A percentile compares a stretch with the other conserved stretches of the same genome.
Evolutionary conservation across 2,888 invertebrate species (phyloP).

Genomic region (Hofmannophila pseudospretella): DNA sequence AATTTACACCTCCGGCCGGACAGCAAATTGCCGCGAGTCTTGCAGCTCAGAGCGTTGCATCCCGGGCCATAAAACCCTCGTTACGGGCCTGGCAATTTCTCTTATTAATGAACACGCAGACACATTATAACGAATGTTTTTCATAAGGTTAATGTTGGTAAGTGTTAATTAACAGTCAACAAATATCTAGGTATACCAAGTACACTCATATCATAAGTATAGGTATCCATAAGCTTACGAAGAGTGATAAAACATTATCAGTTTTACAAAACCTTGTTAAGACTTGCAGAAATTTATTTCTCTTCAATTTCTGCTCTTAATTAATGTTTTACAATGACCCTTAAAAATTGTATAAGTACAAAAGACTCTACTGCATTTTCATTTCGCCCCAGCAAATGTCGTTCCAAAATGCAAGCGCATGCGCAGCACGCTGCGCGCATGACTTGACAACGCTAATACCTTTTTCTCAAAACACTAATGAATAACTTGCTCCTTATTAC

Average conservation of each 20-base stretch:
- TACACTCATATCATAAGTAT: too few species aligned
- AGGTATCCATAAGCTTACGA: too few species aligned
- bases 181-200: too few species aligned
- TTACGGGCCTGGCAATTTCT: slow-evolving; percentile 47
- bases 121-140: slow-evolving; percentile 33
- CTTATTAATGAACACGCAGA: slow-evolving; percentile 48
- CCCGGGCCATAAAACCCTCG: slow-evolving; percentile 47
- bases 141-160: slow-evolving; percentile 15
- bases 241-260: too few species aligned
- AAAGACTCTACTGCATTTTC: not conserved
- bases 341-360: too few species aligned
- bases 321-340: too few species aligned
- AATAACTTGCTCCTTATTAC: slow-evolving; percentile 70
- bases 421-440: slow-evolving; percentile 45
- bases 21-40: slow-evolving; percentile 28
- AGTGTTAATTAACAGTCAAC: slow-evolving; percentile 5
- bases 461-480: slow-evolving; percentile 75
- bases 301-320: too few species aligned
- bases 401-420: slow-evolving; percentile 61
- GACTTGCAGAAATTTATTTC: too few species aligned
- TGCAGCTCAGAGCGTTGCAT: slow-evolving; percentile 27
- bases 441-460: slow-evolving; percentile 61
- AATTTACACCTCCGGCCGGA: slow-evolving; percentile 4
- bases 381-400: slow-evolving; percentile 36
- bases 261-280: too few species aligned